phyloP scores from a whole-genome alignment of 2,113 vertebrate genomes.

The Podiceps cristatus region DNA sequence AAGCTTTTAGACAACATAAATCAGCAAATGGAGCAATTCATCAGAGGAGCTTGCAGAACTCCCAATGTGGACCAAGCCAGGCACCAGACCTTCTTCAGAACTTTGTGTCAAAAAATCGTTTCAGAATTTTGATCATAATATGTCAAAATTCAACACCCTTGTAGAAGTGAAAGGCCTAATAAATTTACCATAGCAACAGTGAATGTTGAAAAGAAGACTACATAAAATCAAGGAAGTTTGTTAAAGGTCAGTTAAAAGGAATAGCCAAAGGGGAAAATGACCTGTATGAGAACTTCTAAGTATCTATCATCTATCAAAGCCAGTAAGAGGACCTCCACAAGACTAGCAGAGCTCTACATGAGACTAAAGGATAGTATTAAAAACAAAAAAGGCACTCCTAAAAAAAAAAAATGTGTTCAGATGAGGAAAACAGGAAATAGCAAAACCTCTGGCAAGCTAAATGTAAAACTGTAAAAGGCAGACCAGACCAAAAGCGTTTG shows the following conservation, averaged over 20 bases:
- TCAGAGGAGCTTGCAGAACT: not conserved
- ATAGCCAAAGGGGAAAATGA: not conserved
- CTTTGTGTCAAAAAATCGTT: not conserved
- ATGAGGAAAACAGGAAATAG: constrained; percentile 58
- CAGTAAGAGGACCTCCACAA: not conserved
- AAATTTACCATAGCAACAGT: not conserved
- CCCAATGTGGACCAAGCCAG: not conserved
- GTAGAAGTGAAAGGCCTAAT: not conserved
- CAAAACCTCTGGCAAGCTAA: constrained; percentile 17
- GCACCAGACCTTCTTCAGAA: not conserved
- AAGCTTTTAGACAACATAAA: not conserved
- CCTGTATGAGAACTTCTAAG: not conserved
- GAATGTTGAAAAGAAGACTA: not conserved
- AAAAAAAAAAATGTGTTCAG: not conserved
- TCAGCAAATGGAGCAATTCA: not conserved
- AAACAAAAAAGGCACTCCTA: not conserved
- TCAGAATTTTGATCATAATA: not conserved
- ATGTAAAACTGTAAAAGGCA: not conserved
- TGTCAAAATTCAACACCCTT: not conserved
- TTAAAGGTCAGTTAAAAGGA: constrained; percentile 10
- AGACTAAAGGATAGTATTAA: not conserved
- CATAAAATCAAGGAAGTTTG: not conserved
- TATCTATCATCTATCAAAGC: not conserved
- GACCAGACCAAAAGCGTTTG: not conserved
- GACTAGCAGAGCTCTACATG: not conserved